phyloP scores from a whole-genome alignment of 1,140 invertebrate genomes.

The Drosophila pseudoobscura region DNA sequence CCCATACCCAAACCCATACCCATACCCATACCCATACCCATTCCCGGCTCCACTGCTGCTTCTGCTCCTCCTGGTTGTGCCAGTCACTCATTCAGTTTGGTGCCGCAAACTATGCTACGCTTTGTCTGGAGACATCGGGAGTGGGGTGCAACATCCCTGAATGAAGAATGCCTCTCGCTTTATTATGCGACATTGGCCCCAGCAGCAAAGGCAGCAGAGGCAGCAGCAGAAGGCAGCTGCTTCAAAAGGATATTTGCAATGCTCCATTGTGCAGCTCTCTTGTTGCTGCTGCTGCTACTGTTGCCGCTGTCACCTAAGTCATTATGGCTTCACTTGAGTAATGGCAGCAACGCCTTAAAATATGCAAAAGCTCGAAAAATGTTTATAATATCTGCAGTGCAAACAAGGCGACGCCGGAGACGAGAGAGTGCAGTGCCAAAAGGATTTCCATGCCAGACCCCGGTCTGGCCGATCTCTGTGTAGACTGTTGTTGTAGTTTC shows the following conservation, averaged over 20 bases:
- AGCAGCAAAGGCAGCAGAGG: constrained; percentile 23
- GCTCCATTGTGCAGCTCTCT: constrained; percentile 49
- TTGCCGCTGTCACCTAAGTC: constrained; percentile 62
- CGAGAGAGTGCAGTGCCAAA: constrained; percentile 12
- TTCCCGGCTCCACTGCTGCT: not conserved
- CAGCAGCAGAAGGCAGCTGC: constrained; percentile 39
- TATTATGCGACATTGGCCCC: constrained; percentile 68
- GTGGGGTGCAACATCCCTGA: constrained; percentile 31
- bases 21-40: constrained; percentile 8
- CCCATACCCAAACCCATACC: not conserved
- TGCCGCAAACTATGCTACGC: constrained; percentile 19
- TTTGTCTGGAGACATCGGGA: constrained; percentile 43
- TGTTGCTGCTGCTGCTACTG: constrained; percentile 14
- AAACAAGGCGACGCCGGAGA: constrained; percentile 32
- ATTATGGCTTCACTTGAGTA: constrained; percentile 64
- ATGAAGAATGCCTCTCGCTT: constrained; percentile 63
- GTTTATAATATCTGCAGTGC: constrained; percentile 74
- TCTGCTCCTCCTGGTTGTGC: constrained; percentile 9
- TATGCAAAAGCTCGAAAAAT: constrained; percentile 76
- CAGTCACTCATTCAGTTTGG: constrained; percentile 27
- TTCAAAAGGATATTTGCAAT: constrained; percentile 64
- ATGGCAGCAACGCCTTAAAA: constrained; percentile 61
- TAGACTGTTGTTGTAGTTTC: constrained; percentile 36
- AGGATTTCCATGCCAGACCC: constrained; percentile 24
- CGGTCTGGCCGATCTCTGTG: constrained; percentile 10